Percentiles rank a stretch among this genome's conserved stretches.
These are phyloP conservation scores for Tineola bisselliella DNA, from an alignment of 2,888 invertebrate genomes.

Conservation along the genomic window DNA sequence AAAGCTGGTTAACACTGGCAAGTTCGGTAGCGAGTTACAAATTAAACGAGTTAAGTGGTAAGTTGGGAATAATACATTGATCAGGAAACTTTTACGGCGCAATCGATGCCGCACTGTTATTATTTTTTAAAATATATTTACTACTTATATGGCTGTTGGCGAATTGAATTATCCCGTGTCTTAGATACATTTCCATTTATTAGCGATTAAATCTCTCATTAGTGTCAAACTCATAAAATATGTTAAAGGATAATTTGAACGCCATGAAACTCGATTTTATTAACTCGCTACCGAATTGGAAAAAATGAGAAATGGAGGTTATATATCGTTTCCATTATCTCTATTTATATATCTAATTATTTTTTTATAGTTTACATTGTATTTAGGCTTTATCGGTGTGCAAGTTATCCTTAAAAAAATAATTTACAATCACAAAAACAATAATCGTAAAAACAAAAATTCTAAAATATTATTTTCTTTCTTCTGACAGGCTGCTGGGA, in stretches of 20 bases:
- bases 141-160: not conserved
- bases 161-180: not conserved
- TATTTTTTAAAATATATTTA: not conserved
- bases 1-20: not conserved
- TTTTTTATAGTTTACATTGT: too few species aligned
- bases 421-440: not conserved
- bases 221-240: too few species aligned
- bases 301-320: not conserved
- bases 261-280: not conserved
- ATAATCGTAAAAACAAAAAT: not conserved
- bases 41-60: not conserved
- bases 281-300: not conserved
- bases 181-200: not conserved
- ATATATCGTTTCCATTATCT: not conserved
- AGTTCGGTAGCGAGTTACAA: not conserved
- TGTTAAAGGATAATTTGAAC: not conserved
- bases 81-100: not conserved
- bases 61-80: not conserved
- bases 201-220: not conserved
- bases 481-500: slow-evolving; percentile 77
- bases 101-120: not conserved
- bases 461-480: not conserved
- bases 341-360: not conserved
- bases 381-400: not conserved
- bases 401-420: not conserved